Percentiles rank a stretch among this genome's conserved stretches.
Evolutionary conservation across 2,888 invertebrate genomes (phyloP).

Genomic region (Gandaritis pyraliata): DNA sequence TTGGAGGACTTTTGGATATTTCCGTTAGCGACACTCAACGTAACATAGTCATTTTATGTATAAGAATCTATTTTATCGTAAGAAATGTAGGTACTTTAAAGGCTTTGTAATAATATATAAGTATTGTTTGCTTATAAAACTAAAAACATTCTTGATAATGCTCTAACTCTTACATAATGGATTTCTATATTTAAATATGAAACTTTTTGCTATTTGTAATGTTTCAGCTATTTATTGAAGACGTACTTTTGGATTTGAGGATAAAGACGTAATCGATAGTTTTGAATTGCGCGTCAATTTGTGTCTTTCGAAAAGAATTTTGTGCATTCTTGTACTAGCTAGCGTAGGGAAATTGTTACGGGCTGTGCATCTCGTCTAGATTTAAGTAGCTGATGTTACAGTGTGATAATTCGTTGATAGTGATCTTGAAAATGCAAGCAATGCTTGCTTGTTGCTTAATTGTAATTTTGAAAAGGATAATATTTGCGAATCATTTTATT

Average conservation of each 20-base stretch:
- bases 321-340: constrained; percentile 58
- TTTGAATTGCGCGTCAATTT: constrained; percentile 69
- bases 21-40: constrained; percentile 70
- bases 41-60: constrained; percentile 53
- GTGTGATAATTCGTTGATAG: constrained; percentile 47
- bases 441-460: constrained; percentile 46
- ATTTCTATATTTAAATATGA: constrained; percentile 53
- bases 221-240: constrained; percentile 51
- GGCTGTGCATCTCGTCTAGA: constrained; percentile 78
- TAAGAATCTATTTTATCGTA: constrained; percentile 61
- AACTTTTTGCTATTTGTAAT: constrained; percentile 54
- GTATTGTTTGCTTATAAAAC: constrained; percentile 62
- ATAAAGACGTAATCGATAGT: constrained; percentile 47
- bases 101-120: constrained; percentile 57
- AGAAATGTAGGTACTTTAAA: constrained; percentile 51
- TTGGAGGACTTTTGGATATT: constrained; percentile 78
- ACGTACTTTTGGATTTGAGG: constrained; percentile 43
- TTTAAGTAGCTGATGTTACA: constrained; percentile 65
- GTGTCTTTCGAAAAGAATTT: constrained; percentile 62
- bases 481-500: constrained; percentile 22
- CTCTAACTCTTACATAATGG: constrained; percentile 59
- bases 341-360: constrained; percentile 69
- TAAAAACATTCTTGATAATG: constrained; percentile 67
- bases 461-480: constrained; percentile 35
- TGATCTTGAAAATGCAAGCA: constrained; percentile 44